Conservation (phyloP, 1,140 invertebrate species). For the Dreissena polymorpha region DNA sequence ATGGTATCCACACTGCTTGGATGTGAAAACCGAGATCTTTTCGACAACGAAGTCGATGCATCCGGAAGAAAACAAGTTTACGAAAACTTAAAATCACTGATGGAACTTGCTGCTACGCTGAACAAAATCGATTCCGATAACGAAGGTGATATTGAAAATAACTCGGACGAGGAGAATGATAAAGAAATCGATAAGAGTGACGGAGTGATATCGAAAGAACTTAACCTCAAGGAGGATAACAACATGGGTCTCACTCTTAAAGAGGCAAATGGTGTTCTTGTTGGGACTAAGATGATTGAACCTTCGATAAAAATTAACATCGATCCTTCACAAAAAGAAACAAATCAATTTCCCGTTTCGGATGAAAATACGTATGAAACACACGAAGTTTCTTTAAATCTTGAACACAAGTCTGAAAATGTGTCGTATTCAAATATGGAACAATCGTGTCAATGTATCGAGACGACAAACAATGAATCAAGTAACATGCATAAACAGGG, state of each 20-base stretch:
- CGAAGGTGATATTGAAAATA: neutral
- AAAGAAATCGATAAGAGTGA: neutral
- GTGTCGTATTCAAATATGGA: no score
- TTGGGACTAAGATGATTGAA: no score
- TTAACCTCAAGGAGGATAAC: neutral
- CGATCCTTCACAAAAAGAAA: neutral
- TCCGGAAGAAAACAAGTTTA: conserved; percentile 17
- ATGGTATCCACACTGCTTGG: neutral
- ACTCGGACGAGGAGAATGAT: neutral
- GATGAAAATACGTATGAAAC: neutral
- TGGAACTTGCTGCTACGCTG: conserved; percentile 41
- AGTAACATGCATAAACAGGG: neutral
- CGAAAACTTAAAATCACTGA: conserved; percentile 41
- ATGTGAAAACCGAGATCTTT: neutral
- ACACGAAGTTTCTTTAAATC: neutral
- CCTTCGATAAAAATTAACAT: no score
- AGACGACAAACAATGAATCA: no score
- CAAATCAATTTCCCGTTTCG: neutral
- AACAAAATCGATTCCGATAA: conserved; percentile 3
- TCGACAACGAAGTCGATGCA: conserved; percentile 3
- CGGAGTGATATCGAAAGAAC: neutral
- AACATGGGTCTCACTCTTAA: neutral
- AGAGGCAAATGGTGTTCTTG: neutral
- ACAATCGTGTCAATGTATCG: no score
- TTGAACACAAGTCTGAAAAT: neutral